Percentiles rank a stretch among this genome's conserved stretches.
These are phyloP conservation scores for Drosophila pectinifera DNA, from an alignment of 1,140 invertebrate species.

Conservation along the genomic window DNA sequence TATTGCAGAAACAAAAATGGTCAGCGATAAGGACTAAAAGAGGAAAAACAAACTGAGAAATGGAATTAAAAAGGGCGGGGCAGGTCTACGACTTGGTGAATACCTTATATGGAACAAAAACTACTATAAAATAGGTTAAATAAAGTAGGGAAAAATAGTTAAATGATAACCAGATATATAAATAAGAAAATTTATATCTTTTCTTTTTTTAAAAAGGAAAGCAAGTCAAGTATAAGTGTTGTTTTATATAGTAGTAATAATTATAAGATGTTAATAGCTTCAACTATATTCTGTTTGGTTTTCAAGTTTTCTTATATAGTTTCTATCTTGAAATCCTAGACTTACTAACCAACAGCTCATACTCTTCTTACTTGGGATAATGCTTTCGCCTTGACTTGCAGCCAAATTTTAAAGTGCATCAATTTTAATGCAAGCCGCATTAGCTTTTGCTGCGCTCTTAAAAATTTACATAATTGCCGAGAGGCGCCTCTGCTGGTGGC, in stretches of 20 bases:
- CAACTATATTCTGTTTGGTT: too few relatives aligned
- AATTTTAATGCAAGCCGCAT: conserved; percentile 79
- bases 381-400: conserved; percentile 33
- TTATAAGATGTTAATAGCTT: too few relatives aligned
- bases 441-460: conserved; percentile 71
- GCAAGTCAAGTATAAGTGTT: too few relatives aligned
- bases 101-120: background rate
- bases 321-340: too few relatives aligned
- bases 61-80: background rate
- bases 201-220: too few relatives aligned
- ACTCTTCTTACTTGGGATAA: conserved; percentile 1
- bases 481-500: conserved; percentile 9
- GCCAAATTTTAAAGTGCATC: conserved; percentile 73
- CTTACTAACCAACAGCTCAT: too few relatives aligned
- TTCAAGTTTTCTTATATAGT: too few relatives aligned
- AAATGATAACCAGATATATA: too few relatives aligned
- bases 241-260: too few relatives aligned
- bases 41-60: conserved; percentile 9
- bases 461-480: conserved; percentile 76
- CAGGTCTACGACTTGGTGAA: background rate
- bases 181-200: too few relatives aligned
- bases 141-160: too few relatives aligned
- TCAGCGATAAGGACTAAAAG: conserved; percentile 40
- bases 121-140: too few relatives aligned
- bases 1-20: conserved; percentile 58